phyloP scores from a whole-genome alignment of 2,888 invertebrate species.

The Tiliacea citrago region DNA sequence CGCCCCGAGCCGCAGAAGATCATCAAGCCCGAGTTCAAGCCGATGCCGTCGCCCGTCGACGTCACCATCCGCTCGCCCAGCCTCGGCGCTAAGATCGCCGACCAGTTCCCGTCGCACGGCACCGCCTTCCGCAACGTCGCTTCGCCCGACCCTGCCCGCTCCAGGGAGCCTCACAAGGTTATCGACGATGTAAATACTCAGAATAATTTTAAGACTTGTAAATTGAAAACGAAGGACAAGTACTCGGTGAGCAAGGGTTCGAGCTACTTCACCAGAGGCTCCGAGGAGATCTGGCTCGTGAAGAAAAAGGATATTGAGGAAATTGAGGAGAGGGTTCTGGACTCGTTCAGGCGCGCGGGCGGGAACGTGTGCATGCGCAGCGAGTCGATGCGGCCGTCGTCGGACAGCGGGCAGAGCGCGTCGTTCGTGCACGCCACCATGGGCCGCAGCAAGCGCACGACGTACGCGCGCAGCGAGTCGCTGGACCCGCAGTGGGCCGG shows the following conservation, averaged over 20 bases:
- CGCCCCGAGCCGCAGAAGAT: constrained; percentile 86
- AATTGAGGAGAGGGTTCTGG: constrained; percentile 86
- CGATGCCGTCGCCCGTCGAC: constrained; percentile 83
- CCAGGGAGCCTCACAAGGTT: constrained; percentile 69
- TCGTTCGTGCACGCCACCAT: constrained; percentile 80
- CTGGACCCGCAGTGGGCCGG: constrained; percentile 84
- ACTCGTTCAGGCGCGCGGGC: constrained; percentile 85
- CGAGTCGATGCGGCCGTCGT: constrained; percentile 70
- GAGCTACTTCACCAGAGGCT: constrained; percentile 87
- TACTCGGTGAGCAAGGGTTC: constrained; percentile 87
- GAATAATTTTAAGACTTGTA: constrained; percentile 83
- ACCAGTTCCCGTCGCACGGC: constrained; percentile 87
- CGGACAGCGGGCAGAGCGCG: constrained; percentile 78
- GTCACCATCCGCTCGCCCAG: constrained; percentile 87
- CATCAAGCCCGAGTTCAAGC: constrained; percentile 87
- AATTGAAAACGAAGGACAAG: constrained; percentile 83
- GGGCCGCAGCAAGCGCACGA: constrained; percentile 75
- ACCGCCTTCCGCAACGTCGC: constrained; percentile 89
- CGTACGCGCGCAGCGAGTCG: constrained; percentile 86
- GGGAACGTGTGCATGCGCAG: constrained; percentile 76
- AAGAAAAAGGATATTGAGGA: constrained; percentile 89
- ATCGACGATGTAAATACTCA: constrained; percentile 81
- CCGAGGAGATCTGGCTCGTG: constrained; percentile 89
- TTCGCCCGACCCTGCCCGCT: constrained; percentile 77
- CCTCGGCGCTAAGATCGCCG: constrained; percentile 83